Evolutionary conservation across 2,888 invertebrate genomes (phyloP).

Genomic region (Hesperia comma): DNA sequence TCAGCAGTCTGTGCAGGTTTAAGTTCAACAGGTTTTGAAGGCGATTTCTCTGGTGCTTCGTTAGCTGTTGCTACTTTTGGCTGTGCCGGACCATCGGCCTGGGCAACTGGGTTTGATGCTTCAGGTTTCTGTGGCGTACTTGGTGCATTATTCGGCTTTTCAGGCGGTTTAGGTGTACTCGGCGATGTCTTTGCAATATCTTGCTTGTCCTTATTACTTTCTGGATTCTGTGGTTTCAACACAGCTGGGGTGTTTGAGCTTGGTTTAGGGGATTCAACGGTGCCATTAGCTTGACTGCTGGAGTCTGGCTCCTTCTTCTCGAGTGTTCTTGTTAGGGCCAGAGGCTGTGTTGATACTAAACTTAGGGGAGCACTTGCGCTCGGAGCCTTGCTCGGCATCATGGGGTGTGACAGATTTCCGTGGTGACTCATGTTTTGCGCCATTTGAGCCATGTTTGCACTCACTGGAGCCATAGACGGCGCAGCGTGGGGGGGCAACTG

Average conservation of each 20-base stretch:
- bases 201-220: conserved; percentile 71
- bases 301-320: conserved; percentile 77
- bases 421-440: conserved; percentile 82
- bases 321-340: conserved; percentile 76
- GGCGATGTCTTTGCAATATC: conserved; percentile 77
- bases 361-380: conserved; percentile 72
- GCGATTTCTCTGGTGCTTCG: conserved; percentile 71
- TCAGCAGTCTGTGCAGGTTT: conserved; percentile 70
- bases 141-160: conserved; percentile 58
- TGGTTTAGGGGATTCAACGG: conserved; percentile 72
- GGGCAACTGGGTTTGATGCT: conserved; percentile 52
- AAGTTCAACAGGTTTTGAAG: conserved; percentile 68
- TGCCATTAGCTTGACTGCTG: conserved; percentile 72
- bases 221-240: conserved; percentile 71
- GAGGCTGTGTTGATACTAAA: conserved; percentile 69
- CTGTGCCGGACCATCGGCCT: conserved; percentile 60
- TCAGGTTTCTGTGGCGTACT: conserved; percentile 70
- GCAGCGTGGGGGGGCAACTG: conserved; percentile 64
- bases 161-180: conserved; percentile 76
- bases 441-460: conserved; percentile 81
- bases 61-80: conserved; percentile 71
- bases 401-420: conserved; percentile 74
- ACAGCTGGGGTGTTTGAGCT: conserved; percentile 60
- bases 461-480: conserved; percentile 79
- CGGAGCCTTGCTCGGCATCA: conserved; percentile 67